phyloP scores from a whole-genome alignment of 2,113 vertebrate genomes.

The Lophius piscatorius region DNA sequence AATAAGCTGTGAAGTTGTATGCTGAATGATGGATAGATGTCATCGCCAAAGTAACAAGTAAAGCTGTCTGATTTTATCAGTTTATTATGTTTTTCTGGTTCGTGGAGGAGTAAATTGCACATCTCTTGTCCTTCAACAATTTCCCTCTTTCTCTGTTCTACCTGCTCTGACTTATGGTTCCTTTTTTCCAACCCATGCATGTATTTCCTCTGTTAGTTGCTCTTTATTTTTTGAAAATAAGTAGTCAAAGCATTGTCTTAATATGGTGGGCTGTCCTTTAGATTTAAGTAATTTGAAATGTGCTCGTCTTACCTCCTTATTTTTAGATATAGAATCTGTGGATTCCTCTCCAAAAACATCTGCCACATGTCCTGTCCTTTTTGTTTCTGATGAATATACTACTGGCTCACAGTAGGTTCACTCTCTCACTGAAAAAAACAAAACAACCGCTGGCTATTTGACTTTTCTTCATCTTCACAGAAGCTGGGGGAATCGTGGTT shows the following conservation, averaged over 20 bases:
- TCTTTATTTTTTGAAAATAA: background rate
- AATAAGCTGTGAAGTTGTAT: conserved; percentile 49
- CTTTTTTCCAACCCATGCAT: conserved; percentile 13
- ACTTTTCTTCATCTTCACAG: conserved; percentile 60
- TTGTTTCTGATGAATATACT: conserved; percentile 73
- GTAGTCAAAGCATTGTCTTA: conserved; percentile 16
- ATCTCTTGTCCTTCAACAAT: conserved; percentile 26
- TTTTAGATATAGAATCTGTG: conserved; percentile 47
- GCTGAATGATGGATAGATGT: conserved; percentile 62
- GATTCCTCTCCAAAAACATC: conserved; percentile 64
- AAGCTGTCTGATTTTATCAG: conserved; percentile 62
- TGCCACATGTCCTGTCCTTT: conserved; percentile 54
- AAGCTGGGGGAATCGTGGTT: conserved; percentile 56
- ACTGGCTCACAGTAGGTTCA: conserved; percentile 53
- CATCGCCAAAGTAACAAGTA: conserved; percentile 47
- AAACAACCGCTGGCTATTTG: conserved; percentile 72
- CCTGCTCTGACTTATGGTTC: conserved; percentile 3
- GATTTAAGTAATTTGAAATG: conserved; percentile 44
- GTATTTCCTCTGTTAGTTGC: conserved; percentile 5
- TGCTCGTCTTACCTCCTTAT: conserved; percentile 23
- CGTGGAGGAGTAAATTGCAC: conserved; percentile 67
- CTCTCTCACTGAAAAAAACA: conserved; percentile 55
- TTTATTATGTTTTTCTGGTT: conserved; percentile 37
- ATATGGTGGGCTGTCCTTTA: conserved; percentile 3
- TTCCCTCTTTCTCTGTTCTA: conserved; percentile 21